Base-by-base conservation (phyloP, 2,113 vertebrate genomes). In the Acanthochromis polyacanthus region DNA sequence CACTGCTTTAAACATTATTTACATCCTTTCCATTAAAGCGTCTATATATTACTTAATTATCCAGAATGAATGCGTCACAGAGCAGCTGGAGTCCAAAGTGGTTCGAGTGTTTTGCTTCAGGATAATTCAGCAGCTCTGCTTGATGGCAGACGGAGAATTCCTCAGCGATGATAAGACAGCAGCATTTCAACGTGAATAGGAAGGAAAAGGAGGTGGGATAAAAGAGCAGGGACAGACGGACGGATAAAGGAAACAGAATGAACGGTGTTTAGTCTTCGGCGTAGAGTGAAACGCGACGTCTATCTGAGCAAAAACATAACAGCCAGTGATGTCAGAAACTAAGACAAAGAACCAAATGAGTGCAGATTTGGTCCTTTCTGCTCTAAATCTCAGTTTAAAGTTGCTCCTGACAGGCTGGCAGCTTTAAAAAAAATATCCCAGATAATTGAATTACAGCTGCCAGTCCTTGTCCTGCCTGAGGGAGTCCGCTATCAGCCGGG, bases 151-250 rank as follows among this genome's bases (percentile, higher is more conserved):
- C 40, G 59, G 45, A 58, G 71, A 50, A 23, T 50, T 71, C 71
- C 56, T 67, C 75, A 80, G 71, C 50, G 75, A 63, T 58, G 76
- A 84, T 67, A 61, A 61, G n/a, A 75, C 0, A 36, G 50, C 70
- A 25, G 12, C 81, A 5, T 67, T 53, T 75, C 51, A 59, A 0
- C 0, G 10, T 76, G 71, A 83, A 66, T 43, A 25, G 45, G 46
- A 23, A 32, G 4, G 52, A 46, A 3, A 32, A 58, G 64, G 62
- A 72, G 14, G 67, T 14, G 60, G 25, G 74, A 74, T 74, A 45
- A 71, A 56, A 59, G 78, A 61, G 43, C 68, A 75, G 48, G 28
- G 46, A 12, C 43, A 22, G 57, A 58, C 20, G 57, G 51, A 4
- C 4, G 0, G n/a, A 78, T 57, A 68, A 56, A 23, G 56, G 32